Conservation (phyloP, 2,113 vertebrate genomes). For the Pseudolaguvia tuberculata region DNA sequence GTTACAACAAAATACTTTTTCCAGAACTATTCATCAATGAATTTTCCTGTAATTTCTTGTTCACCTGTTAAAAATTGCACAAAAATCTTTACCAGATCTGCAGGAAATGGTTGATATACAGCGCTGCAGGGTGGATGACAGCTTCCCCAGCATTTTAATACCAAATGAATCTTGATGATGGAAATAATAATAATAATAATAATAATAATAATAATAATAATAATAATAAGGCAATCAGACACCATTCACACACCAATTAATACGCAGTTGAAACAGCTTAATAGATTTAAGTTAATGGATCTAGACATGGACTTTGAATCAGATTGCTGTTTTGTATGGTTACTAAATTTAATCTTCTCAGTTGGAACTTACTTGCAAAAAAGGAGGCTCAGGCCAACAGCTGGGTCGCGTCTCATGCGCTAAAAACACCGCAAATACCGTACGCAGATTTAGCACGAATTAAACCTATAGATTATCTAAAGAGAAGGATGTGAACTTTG, state of each 20-base stretch:
- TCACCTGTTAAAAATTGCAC: neutral
- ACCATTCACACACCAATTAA: neutral
- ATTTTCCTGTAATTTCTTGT: neutral
- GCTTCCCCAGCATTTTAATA: constrained; percentile 57
- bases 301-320: neutral
- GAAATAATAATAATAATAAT: constrained; percentile 30
- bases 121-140: constrained; percentile 49
- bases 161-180: neutral
- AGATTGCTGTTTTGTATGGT: neutral
- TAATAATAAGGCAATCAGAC: constrained; percentile 9
- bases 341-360: neutral
- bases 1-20: neutral
- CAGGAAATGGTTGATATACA: constrained; percentile 51
- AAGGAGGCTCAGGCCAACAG: neutral
- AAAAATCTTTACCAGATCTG: constrained; percentile 55
- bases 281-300: neutral
- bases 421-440: neutral
- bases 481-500: constrained; percentile 56
- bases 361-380: neutral
- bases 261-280: neutral
- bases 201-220: constrained; percentile 32
- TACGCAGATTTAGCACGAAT: neutral
- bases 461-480: constrained; percentile 1
- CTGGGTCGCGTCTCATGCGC: neutral
- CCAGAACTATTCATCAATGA: neutral